phyloP scores from a whole-genome alignment of 1,140 invertebrate species.

The Hydropsyche tenuis region DNA sequence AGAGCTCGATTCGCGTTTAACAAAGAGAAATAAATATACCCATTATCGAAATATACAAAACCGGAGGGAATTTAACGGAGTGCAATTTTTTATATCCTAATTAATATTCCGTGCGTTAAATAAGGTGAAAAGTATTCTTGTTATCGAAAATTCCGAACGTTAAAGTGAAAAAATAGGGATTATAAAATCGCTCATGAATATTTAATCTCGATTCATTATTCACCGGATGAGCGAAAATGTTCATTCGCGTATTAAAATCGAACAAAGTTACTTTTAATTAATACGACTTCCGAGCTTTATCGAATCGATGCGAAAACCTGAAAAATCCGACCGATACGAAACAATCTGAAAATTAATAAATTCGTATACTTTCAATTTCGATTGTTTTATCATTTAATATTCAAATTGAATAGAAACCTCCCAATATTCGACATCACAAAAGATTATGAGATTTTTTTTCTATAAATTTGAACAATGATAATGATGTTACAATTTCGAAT shows the following conservation, averaged over 20 bases:
- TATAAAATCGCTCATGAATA: slow-evolving; percentile 37
- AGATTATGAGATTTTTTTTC: too few relatives aligned
- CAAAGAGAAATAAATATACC: too few relatives aligned
- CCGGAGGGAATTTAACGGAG: not conserved
- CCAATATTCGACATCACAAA: too few relatives aligned
- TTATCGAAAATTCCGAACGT: slow-evolving; percentile 22
- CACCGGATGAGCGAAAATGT: slow-evolving; percentile 35
- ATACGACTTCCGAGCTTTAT: slow-evolving; percentile 25
- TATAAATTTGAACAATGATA: too few relatives aligned
- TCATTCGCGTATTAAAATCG: slow-evolving; percentile 28
- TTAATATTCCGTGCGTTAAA: slow-evolving; percentile 18
- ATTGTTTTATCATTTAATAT: too few relatives aligned
- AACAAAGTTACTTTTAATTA: slow-evolving; percentile 31
- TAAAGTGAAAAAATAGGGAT: slow-evolving; percentile 26
- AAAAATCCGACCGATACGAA: not conserved
- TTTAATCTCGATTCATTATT: slow-evolving; percentile 37
- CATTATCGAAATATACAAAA: too few relatives aligned
- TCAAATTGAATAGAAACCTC: too few relatives aligned
- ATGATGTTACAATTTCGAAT: too few relatives aligned
- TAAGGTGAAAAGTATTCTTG: slow-evolving; percentile 19
- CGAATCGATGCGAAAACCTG: not conserved
- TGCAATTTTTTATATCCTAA: slow-evolving; percentile 15
- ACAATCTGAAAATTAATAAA: slow-evolving; percentile 8
- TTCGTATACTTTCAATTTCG: too few relatives aligned
- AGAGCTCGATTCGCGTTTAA: too few relatives aligned